Evolutionary conservation across 2,888 invertebrate species (phyloP), one percentile per base, ranked within the genome.

Genomic region (Drosophila percnosoma): DNA sequence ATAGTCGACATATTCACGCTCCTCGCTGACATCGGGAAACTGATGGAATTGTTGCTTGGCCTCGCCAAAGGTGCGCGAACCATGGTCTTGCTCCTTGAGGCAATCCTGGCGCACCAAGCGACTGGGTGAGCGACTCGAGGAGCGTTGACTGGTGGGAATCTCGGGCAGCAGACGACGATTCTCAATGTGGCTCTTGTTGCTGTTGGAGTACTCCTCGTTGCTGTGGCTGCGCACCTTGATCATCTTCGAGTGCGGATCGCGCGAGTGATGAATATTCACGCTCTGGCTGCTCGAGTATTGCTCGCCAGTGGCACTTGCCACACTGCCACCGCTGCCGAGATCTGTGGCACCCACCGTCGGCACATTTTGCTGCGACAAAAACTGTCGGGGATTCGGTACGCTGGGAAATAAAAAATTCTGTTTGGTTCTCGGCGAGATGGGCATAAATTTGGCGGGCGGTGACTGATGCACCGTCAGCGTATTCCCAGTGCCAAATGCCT

Each of bases 201-300:
- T 90, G 42, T 92, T 91, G 15, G 92, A 92, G 69, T 93, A 93
- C 75, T 93, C 93, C 71, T 93, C 93, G 71, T 93, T 93, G 80
- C 93, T 93, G 72, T 93, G 93, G 57, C 93, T 93, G 62, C 93
- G 91, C 52, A 93, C 92, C 76, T 93, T 93, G 34, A 93, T 93
- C 93, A 93, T 93, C 83, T 93, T 93, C 18, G 92, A 80, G 70
- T 92, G 91, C 33, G 87, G 90, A 73, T 92, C 92, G 0, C 92
- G 88, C 11, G 89, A 79, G 42, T 91, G 91, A 63, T 92, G 92
- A 5, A 91, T 91, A 33, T 92, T 92, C 4, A 92, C 92, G 68
- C 92, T 92, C 80, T 92, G 92, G 68, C 91, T 92, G 73, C 92
- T 93, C 0, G 92, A 90, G 69, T 93, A 92, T 31, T 93, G 93